Conservation (phyloP, 2,888 invertebrate genomes). For the Brachypterus glaber region DNA sequence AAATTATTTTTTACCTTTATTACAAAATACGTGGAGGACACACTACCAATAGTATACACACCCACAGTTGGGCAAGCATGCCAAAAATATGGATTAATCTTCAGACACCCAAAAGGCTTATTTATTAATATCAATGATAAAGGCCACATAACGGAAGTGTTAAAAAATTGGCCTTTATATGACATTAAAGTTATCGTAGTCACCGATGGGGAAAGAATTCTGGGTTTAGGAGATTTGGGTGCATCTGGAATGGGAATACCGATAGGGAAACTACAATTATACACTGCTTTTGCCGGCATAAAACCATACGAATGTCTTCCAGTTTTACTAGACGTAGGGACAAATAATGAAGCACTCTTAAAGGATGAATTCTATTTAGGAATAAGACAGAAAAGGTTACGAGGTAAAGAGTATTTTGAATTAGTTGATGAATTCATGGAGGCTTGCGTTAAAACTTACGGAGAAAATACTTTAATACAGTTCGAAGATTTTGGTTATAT, state of each 20-base stretch:
- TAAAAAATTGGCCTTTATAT: constrained; percentile 87
- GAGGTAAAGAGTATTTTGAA: constrained; percentile 80
- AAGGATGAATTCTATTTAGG: constrained; percentile 96
- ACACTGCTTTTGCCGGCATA: constrained; percentile 94
- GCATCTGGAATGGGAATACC: constrained; percentile 99
- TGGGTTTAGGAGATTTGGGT: constrained; percentile 95
- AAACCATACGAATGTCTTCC: constrained; percentile 94
- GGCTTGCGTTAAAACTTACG: constrained; percentile 75
- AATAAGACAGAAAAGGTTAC: constrained; percentile 70
- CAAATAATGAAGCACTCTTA: constrained; percentile 74
- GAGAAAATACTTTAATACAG: constrained; percentile 77
- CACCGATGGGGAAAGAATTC: constrained; percentile 96
- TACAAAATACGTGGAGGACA: constrained; percentile 73
- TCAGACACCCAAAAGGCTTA: constrained; percentile 82
- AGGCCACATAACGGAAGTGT: constrained; percentile 86
- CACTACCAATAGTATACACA: constrained; percentile 99
- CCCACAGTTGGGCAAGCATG: constrained; percentile 97
- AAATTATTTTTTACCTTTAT: constrained; percentile 89
- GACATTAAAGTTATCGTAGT: constrained; percentile 87
- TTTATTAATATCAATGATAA: constrained; percentile 95
- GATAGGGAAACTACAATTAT: constrained; percentile 91
- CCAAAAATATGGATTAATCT: constrained; percentile 91
- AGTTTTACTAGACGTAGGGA: constrained; percentile 89
- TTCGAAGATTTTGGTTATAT: constrained; percentile 98
- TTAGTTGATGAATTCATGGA: constrained; percentile 97